Base-by-base conservation (phyloP, 1,140 invertebrate genomes). In the Rhagoletis pomonella region DNA sequence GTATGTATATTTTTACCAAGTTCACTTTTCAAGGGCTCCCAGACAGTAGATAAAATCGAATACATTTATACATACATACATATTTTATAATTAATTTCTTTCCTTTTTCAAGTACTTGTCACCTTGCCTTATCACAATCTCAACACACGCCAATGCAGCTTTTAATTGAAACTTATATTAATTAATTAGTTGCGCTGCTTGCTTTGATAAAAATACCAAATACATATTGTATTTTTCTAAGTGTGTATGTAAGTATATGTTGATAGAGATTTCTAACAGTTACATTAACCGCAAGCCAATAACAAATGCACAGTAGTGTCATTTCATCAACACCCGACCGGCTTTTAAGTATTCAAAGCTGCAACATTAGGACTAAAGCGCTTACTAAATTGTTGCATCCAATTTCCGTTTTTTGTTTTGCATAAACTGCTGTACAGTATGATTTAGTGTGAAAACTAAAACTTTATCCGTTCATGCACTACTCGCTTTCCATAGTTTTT, bases 61-160 rank as follows among this genome's bases (percentile, higher is more conserved):
- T 42, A 47, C 42, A 42, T 42, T 7, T 39, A 39, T 3, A 0
- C 39, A 73, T 73, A 73, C 44, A 39, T 44, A 44, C 67, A 2
- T 42, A 44, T 73, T 47, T 44, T 55, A 55, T 55, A 55, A 55
- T n/a, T 19, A 17, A 44, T 47, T 17, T 73, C 44, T 47, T 47
- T 73, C 17, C 67, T 17, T 17, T 2, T n/a, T 73, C 42, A 73
- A 73, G 67, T 17, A 73, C 42, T 47, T 47, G 39, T 44, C 42
- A 73, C 67, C 67, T 73, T 73, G 67, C 67, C 12, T 73, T 73
- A 73, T 73, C 42, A 17, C 67, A 73, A 73, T 73, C 67, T 73
- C 12, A n/a, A 4, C 12, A 44, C 67, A 73, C 67, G 67, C 14
- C 67, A 73, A 73, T 73, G 67, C 67, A 73, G 3, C 39, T 14